Conservation (phyloP, 1,140 invertebrate species). For the Hypsibius dujardini region DNA sequence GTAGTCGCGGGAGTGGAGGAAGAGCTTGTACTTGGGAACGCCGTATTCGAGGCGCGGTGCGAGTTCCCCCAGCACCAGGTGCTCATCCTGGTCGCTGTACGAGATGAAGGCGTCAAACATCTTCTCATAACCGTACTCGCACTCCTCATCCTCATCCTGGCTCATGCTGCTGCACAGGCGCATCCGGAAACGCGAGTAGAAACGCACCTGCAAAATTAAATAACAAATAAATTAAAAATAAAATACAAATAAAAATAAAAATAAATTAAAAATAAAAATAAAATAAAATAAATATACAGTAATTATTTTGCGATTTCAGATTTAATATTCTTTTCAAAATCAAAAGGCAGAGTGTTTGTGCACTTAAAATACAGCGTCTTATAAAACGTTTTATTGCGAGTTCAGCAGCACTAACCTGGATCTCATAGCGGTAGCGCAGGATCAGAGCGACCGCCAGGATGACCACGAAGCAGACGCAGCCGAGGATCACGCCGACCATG, state of each 20-base stretch:
- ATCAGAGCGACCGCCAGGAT: conserved; percentile 46
- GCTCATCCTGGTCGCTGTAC: conserved; percentile 76
- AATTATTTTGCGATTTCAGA: too few relatives aligned
- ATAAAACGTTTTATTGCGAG: too few relatives aligned
- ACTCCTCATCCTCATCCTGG: conserved; percentile 50
- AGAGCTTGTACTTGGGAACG: conserved; percentile 66
- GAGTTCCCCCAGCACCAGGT: conserved; percentile 64
- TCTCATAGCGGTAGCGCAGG: conserved; percentile 53
- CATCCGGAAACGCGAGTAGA: conserved; percentile 48
- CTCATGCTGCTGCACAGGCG: conserved; percentile 47
- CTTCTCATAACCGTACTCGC: conserved; percentile 56
- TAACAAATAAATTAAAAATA: too few relatives aligned
- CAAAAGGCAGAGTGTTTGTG: too few relatives aligned
- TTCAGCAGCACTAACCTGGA: too few relatives aligned
- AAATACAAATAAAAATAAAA: too few relatives aligned
- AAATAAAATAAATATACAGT: too few relatives aligned
- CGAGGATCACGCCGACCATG: conserved; percentile 40
- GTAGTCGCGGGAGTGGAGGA: conserved; percentile 72
- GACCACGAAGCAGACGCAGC: conserved; percentile 33
- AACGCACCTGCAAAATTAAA: too few relatives aligned
- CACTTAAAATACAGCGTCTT: too few relatives aligned
- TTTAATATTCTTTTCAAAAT: too few relatives aligned
- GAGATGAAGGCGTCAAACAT: conserved; percentile 78
- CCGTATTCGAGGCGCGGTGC: conserved; percentile 63
- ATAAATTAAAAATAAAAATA: too few relatives aligned